A percentile compares a stretch with the other conserved stretches of the same genome.
phyloP scores from a whole-genome alignment of 1,140 invertebrate species.

The Eriosoma lanigerum region DNA sequence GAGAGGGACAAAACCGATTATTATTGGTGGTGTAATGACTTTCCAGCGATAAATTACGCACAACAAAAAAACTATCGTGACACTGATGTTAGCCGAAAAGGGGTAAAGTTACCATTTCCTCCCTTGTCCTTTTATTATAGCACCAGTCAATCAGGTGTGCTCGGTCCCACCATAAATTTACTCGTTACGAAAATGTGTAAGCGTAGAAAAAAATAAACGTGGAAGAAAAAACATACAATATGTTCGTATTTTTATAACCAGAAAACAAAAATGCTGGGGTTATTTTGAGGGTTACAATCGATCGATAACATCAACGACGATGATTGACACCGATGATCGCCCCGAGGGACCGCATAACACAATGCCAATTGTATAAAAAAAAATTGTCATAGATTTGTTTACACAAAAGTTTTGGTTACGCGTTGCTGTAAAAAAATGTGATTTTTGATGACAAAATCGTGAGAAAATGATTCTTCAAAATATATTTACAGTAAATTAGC shows the following conservation, averaged over 20 bases:
- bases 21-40: constrained; percentile 51
- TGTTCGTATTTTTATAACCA: constrained; percentile 39
- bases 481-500: constrained; percentile 20
- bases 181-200: constrained; percentile 35
- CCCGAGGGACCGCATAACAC: constrained; percentile 34
- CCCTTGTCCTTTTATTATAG: constrained; percentile 45
- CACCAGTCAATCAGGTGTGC: constrained; percentile 51
- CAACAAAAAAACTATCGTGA: constrained; percentile 47
- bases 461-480: constrained; percentile 2
- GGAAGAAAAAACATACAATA: constrained; percentile 39
- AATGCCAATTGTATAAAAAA: constrained; percentile 35
- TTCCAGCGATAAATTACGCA: constrained; percentile 44
- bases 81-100: constrained; percentile 49
- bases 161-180: constrained; percentile 50
- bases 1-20: constrained; percentile 50
- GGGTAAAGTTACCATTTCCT: constrained; percentile 49
- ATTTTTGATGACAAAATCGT: constrained; percentile 12
- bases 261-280: constrained; percentile 37
- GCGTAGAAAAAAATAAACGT: neutral
- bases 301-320: constrained; percentile 51
- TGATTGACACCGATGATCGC: constrained; percentile 51
- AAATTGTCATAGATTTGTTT: constrained; percentile 44
- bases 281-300: constrained; percentile 48
- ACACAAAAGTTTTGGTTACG: constrained; percentile 44
- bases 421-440: neutral